phyloP scores from a whole-genome alignment of 53 echinoderm and acorn worm genomes.

The Mesocentrotus franciscanus region DNA sequence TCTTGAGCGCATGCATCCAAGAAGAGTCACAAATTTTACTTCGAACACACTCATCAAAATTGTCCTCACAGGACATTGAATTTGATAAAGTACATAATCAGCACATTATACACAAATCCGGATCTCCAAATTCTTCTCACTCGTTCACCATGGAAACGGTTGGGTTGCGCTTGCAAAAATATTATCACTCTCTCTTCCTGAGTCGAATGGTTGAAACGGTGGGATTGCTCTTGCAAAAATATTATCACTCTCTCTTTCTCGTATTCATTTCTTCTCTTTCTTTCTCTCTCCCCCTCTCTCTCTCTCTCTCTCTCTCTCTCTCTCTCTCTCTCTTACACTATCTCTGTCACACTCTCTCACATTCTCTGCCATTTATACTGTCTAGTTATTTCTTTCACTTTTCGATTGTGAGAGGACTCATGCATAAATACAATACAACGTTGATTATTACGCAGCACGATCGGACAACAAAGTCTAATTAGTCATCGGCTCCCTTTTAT shows the following conservation, averaged over 20 bases:
- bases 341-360: neutral
- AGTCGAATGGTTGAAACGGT: too few species aligned
- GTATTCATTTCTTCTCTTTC: too few species aligned
- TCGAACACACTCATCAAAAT: too few species aligned
- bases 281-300: neutral
- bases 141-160: neutral
- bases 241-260: too few species aligned
- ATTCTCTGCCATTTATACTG: neutral
- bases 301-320: neutral
- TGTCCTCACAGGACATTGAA: too few species aligned
- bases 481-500: conserved; percentile 13
- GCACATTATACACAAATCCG: neutral
- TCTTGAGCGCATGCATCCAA: too few species aligned
- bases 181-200: too few species aligned
- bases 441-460: conserved; percentile 26
- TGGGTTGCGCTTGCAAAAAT: neutral
- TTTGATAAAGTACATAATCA: neutral
- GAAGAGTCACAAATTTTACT: too few species aligned
- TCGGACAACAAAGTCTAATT: conserved; percentile 27
- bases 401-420: neutral
- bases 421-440: conserved; percentile 32
- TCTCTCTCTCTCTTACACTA: neutral
- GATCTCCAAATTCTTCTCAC: too few species aligned
- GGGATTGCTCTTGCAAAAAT: neutral
- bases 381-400: neutral